These are phyloP conservation scores for Gnatocerus cornutus DNA, from an alignment of 2,888 invertebrate genomes.

Conservation along the genomic window DNA sequence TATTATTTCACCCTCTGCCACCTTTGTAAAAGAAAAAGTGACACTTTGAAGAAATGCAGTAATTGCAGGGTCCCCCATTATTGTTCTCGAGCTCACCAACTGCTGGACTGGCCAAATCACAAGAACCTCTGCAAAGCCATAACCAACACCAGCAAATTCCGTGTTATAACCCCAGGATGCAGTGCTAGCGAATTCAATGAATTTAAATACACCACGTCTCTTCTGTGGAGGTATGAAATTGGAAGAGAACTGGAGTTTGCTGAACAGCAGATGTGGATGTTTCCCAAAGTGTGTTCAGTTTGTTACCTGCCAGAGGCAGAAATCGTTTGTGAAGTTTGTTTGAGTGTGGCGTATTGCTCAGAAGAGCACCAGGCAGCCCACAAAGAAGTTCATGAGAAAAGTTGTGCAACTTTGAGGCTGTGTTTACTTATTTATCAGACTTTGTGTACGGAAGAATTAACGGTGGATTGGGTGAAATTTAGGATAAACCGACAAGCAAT, in stretches of 20 bases:
- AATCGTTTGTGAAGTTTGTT: slow-evolving; percentile 14
- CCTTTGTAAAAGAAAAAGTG: slow-evolving; percentile 1
- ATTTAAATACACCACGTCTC: slow-evolving; percentile 8
- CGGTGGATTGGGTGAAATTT: slow-evolving; percentile 2
- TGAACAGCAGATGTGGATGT: slow-evolving; percentile 36
- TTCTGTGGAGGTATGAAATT: slow-evolving; percentile 15
- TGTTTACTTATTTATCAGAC: not conserved
- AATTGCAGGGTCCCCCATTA: slow-evolving; percentile 4
- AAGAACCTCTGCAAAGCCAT: slow-evolving; percentile 17
- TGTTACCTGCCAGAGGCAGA: slow-evolving; percentile 6
- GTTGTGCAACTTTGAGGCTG: slow-evolving; percentile 15
- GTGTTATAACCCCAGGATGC: not conserved
- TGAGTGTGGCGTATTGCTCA: slow-evolving; percentile 18
- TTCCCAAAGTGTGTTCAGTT: slow-evolving; percentile 26
- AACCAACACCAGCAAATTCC: slow-evolving; percentile 14
- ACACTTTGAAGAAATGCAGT: slow-evolving; percentile 21
- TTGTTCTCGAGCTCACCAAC: slow-evolving; percentile 20
- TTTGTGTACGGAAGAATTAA: not conserved
- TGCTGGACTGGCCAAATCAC: slow-evolving; percentile 20
- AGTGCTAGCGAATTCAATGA: slow-evolving; percentile 21
- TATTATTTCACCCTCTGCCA: slow-evolving; percentile 25
- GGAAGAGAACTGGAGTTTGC: not conserved
- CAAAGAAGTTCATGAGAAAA: slow-evolving; percentile 4
- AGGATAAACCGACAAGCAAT: slow-evolving; percentile 3
- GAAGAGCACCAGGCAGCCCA: slow-evolving; percentile 20